These are phyloP conservation scores for Bombus picipes DNA, from an alignment of 1,140 invertebrate genomes.

Conservation along the genomic window DNA sequence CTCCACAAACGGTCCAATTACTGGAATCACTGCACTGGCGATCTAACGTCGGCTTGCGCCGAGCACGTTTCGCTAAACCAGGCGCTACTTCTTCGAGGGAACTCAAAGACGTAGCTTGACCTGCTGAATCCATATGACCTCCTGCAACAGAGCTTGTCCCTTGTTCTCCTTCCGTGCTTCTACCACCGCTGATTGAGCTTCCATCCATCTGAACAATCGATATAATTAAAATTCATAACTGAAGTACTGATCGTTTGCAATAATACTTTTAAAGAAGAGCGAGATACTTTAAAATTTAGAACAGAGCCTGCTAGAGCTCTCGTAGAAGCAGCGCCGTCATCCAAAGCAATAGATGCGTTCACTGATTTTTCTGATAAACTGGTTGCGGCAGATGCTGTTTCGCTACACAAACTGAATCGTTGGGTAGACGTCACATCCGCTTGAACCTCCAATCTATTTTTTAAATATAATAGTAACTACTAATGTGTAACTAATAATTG, in stretches of 20 bases:
- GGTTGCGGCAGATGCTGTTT: constrained; percentile 87
- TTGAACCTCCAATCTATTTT: constrained; percentile 88
- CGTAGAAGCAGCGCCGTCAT: constrained; percentile 88
- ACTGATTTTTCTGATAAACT: constrained; percentile 88
- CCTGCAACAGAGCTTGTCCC: constrained; percentile 70
- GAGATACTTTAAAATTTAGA: constrained; percentile 85
- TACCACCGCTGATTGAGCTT: constrained; percentile 71
- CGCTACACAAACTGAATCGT: constrained; percentile 88
- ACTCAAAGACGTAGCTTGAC: constrained; percentile 81
- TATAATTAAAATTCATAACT: not conserved
- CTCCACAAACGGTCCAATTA: constrained; percentile 79
- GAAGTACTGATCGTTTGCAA: not conserved
- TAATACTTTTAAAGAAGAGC: not conserved
- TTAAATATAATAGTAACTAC: not conserved
- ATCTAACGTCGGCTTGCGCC: constrained; percentile 75
- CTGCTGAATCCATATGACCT: constrained; percentile 75
- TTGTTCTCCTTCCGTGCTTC: constrained; percentile 74
- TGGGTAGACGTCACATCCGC: constrained; percentile 89
- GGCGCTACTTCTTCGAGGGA: constrained; percentile 83
- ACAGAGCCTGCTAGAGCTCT: constrained; percentile 90
- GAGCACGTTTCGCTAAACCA: constrained; percentile 78
- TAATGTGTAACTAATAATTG: not conserved
- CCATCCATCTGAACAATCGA: constrained; percentile 73
- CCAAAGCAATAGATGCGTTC: constrained; percentile 85
- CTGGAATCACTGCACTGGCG: constrained; percentile 79